Percentiles rank a stretch among this genome's conserved stretches.
phyloP scores from a whole-genome alignment of 2,888 invertebrate species.

The Zygogramma bicolorata region DNA sequence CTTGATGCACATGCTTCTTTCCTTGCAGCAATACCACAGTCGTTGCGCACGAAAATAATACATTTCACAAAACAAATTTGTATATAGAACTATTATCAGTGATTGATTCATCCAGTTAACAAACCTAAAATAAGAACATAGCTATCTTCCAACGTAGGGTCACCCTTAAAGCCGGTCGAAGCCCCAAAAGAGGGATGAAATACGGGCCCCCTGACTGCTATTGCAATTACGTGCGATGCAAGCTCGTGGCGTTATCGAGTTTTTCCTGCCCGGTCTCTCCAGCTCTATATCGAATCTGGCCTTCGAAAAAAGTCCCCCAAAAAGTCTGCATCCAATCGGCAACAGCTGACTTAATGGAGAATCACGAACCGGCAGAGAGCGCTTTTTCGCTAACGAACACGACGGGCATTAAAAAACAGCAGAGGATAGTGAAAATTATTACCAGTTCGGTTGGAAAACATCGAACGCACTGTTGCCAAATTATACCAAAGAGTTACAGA shows the following conservation, averaged over 20 bases:
- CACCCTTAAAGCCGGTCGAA: too few species aligned
- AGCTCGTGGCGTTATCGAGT: background rate
- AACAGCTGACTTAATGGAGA: conserved; percentile 2
- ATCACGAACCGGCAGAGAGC: conserved; percentile 20
- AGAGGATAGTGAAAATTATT: conserved; percentile 1
- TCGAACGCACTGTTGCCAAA: background rate
- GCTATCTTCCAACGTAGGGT: background rate
- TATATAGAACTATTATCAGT: too few species aligned
- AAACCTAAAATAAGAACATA: too few species aligned
- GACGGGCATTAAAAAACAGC: conserved; percentile 14
- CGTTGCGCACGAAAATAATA: too few species aligned
- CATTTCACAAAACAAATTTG: too few species aligned
- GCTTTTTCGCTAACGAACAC: conserved; percentile 18
- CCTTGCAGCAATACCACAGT: too few species aligned
- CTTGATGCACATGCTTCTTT: too few species aligned
- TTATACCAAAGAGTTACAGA: too few species aligned
- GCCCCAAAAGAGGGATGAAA: background rate
- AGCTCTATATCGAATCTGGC: background rate
- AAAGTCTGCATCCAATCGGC: conserved; percentile 3
- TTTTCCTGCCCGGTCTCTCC: background rate
- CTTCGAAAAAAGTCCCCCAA: background rate
- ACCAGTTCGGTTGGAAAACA: background rate
- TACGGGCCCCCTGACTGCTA: background rate
- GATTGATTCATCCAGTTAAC: too few species aligned
- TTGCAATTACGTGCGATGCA: background rate